A percentile compares a stretch with the other conserved stretches of the same genome.
phyloP scores from a whole-genome alignment of 2,888 invertebrate species.

The Hypena proboscidalis region DNA sequence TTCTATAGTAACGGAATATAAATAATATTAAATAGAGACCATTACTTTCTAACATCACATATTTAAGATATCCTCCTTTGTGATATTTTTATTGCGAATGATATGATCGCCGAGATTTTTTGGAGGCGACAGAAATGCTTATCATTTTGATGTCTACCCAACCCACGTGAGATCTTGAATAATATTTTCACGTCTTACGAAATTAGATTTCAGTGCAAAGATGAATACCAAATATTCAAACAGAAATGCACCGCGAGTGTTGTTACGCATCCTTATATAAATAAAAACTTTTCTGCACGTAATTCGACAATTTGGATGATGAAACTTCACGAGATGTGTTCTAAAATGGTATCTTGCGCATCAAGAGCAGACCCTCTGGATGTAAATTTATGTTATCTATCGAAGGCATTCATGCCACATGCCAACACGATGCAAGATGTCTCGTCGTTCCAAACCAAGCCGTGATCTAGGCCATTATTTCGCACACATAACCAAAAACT shows the following conservation, averaged over 20 bases:
- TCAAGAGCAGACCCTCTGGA: slow-evolving; percentile 44
- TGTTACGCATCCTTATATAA: slow-evolving; percentile 17
- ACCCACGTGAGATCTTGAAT: slow-evolving; percentile 30
- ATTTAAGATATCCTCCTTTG: slow-evolving; percentile 26
- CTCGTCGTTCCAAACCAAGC: slow-evolving; percentile 50
- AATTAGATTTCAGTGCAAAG: slow-evolving; percentile 36
- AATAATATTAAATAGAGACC: background rate
- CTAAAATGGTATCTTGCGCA: slow-evolving; percentile 10
- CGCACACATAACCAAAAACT: slow-evolving; percentile 38
- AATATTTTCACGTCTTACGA: slow-evolving; percentile 32
- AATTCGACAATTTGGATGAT: slow-evolving; percentile 12
- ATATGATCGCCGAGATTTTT: slow-evolving; percentile 35
- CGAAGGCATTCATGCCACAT: slow-evolving; percentile 67
- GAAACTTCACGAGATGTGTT: slow-evolving; percentile 5
- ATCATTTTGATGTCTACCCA: slow-evolving; percentile 35
- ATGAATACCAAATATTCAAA: slow-evolving; percentile 38
- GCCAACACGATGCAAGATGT: slow-evolving; percentile 57
- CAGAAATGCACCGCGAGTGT: slow-evolving; percentile 15
- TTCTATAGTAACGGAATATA: no score
- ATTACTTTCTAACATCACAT: slow-evolving; percentile 10
- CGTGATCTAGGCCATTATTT: slow-evolving; percentile 64
- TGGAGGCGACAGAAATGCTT: slow-evolving; percentile 36
- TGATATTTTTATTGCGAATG: slow-evolving; percentile 31
- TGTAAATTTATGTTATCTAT: slow-evolving; percentile 68
- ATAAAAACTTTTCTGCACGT: slow-evolving; percentile 2